A percentile compares a stretch with the other conserved stretches of the same genome.
These are phyloP conservation scores for Hipparchia sbordonii DNA, from an alignment of 2,888 invertebrate species.

Conservation along the genomic window DNA sequence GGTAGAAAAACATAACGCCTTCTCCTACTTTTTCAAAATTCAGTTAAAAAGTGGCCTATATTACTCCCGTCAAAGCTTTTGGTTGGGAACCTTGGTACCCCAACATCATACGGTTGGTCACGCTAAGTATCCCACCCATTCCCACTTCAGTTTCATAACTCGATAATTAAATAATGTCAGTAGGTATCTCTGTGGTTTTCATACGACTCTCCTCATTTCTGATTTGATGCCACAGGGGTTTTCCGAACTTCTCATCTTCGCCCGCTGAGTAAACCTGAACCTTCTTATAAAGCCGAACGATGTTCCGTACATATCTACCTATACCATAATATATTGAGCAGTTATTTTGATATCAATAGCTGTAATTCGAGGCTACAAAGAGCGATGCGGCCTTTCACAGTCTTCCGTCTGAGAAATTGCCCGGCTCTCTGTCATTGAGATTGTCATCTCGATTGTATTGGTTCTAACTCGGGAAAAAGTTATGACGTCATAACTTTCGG, in stretches of 20 bases:
- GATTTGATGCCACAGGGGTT: neutral
- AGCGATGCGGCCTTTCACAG: constrained; percentile 55
- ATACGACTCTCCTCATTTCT: neutral
- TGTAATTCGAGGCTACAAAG: neutral
- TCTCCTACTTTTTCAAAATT: no score
- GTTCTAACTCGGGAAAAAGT: constrained; percentile 37
- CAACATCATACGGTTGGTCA: no score
- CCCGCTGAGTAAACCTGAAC: no score
- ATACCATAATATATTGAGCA: no score
- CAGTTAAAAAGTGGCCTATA: no score
- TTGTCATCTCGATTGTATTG: constrained; percentile 55
- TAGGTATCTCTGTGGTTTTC: neutral
- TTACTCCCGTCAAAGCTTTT: no score
- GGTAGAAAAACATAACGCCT: no score
- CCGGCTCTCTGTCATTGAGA: constrained; percentile 53
- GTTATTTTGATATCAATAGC: constrained; percentile 61
- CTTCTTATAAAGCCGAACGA: no score
- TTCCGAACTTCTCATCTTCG: no score
- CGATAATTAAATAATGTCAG: no score
- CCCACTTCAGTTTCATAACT: neutral
- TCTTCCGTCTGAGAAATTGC: constrained; percentile 56
- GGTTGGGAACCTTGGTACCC: no score
- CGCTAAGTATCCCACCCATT: neutral
- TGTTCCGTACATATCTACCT: no score
- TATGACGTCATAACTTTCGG: constrained; percentile 2